Base-by-base conservation (phyloP, 1,140 invertebrate genomes). In the Dinoponera quadriceps region DNA sequence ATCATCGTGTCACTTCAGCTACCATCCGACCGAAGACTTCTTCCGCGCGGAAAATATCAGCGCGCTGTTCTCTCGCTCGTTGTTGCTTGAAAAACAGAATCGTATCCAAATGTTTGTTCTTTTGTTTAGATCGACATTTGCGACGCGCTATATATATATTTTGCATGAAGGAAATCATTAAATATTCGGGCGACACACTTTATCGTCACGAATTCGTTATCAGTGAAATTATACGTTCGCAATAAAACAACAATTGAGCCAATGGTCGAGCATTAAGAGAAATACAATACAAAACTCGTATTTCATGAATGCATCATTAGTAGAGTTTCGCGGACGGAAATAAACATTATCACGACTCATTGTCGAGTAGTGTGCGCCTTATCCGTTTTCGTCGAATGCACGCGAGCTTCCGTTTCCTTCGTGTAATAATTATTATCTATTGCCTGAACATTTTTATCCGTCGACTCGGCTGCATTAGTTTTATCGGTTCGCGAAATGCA, bases 351-450 rank as follows among this genome's bases (percentile, higher is more conserved):
- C 84, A 84, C 84, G 84, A 85, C 80, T 88, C 75, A 88, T 88
- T 88, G 86, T 74, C 82, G 68, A 83, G 73, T 85, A 69, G 57
- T 73, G 80, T 49, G 49, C 54, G 57, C 78, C 87, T 88, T 88
- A 88, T 88, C 87, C 87, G 60, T 22, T 74, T 62, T 81, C 38
- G 55, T 49, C 63, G 25, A 55, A 85, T 54, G 74, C 87, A 88
- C 87, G 87, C 87, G 80, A 88, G 87, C 87, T 88, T 88, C 86
- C 87, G 87, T 74, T 88, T 83, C 65, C 87, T 88, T 88, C 86
- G 78, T 85, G 73, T 82, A 88, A 88, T 88, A 88, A 88, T 88
- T 88, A 88, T 88, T 88, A 88, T 88, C 87, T 88, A 88, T 88
- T 88, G 86, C 84, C 59, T 27, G 86, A 71, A 85, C 83, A 60